phyloP scores from a whole-genome alignment of 2,888 invertebrate genomes.

The Spilosoma lubricipeda region DNA sequence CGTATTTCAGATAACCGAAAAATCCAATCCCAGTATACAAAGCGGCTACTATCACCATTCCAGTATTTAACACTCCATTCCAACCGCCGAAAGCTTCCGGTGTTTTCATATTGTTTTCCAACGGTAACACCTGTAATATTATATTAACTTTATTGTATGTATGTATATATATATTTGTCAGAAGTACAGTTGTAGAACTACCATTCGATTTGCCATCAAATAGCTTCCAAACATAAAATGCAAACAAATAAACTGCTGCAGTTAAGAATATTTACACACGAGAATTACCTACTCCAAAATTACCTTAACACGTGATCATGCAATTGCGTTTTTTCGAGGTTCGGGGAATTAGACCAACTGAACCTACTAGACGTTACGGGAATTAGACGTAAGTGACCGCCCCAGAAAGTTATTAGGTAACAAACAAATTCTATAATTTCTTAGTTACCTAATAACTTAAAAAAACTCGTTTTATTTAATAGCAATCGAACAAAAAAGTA shows the following conservation, averaged over 20 bases:
- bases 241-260: background rate
- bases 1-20: conserved; percentile 96
- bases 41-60: conserved; percentile 94
- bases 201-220: background rate
- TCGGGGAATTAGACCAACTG: too few species aligned
- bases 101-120: conserved; percentile 96
- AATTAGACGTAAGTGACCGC: too few species aligned
- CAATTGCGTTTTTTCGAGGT: too few species aligned
- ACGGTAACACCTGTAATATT: conserved; percentile 89
- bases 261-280: background rate
- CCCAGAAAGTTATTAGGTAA: too few species aligned
- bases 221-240: background rate
- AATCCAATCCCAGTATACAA: conserved; percentile 95
- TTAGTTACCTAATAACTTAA: too few species aligned
- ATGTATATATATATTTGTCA: background rate
- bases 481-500: too few species aligned
- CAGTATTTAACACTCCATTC: conserved; percentile 94
- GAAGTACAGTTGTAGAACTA: background rate
- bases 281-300: background rate
- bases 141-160: background rate
- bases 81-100: conserved; percentile 94
- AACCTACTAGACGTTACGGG: too few species aligned
- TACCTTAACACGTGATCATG: background rate
- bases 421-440: too few species aligned
- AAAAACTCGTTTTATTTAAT: too few species aligned